A percentile compares a stretch with the other conserved stretches of the same genome.
Conservation (phyloP, 2,888 invertebrate species). For the Agrotis segetum region DNA sequence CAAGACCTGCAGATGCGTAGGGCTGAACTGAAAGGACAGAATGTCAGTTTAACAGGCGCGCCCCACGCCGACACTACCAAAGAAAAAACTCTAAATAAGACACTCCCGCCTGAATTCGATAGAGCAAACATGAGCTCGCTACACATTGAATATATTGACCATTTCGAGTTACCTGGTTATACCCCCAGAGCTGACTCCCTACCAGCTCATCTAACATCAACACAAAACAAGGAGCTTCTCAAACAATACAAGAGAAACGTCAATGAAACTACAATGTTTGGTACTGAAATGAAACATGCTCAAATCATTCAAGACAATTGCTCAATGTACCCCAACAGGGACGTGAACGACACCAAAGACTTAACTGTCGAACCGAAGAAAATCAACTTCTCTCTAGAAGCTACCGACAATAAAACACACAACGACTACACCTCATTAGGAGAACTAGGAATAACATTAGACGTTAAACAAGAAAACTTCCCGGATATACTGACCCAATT, state of each 20-base stretch:
- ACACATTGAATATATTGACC: conserved; percentile 79
- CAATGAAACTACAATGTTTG: conserved; percentile 87
- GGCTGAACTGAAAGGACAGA: conserved; percentile 83
- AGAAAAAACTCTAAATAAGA: conserved; percentile 77
- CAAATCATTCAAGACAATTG: conserved; percentile 86
- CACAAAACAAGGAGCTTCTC: conserved; percentile 79
- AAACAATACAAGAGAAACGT: conserved; percentile 83
- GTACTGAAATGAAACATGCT: conserved; percentile 79
- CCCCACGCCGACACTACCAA: conserved; percentile 69
- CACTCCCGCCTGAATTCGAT: conserved; percentile 81
- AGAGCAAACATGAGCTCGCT: conserved; percentile 83
- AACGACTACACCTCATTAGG: conserved; percentile 89
- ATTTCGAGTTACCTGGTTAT: conserved; percentile 76
- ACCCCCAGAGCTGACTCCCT: conserved; percentile 85
- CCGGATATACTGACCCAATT: conserved; percentile 86
- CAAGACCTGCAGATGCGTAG: conserved; percentile 91
- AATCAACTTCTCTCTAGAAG: conserved; percentile 85
- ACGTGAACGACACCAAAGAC: conserved; percentile 81
- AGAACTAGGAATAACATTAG: conserved; percentile 88
- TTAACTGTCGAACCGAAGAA: conserved; percentile 86
- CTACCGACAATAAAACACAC: conserved; percentile 80
- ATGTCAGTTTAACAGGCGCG: conserved; percentile 73
- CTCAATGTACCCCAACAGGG: conserved; percentile 88
- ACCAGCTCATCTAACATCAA: conserved; percentile 84
- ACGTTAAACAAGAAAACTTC: conserved; percentile 84